A percentile compares a stretch with the other conserved stretches of the same genome.
phyloP scores from a whole-genome alignment of 2,113 vertebrate genomes.

The Mastomys coucha region DNA sequence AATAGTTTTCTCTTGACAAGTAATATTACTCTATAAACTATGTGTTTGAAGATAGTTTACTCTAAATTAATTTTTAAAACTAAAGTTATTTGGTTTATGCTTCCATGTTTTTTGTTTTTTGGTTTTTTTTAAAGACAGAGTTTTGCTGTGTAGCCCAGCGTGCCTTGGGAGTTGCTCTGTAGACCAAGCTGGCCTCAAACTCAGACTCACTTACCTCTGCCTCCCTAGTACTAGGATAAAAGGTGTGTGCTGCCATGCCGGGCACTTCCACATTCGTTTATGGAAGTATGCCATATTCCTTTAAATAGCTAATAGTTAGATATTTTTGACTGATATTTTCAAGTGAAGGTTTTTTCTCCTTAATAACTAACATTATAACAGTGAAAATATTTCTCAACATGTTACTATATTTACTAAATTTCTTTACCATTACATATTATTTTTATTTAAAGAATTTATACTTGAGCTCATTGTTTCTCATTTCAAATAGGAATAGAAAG shows the following conservation, averaged over 20 bases:
- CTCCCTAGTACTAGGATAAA: neutral
- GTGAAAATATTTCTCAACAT: conserved; percentile 50
- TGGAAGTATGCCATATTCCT: conserved; percentile 16
- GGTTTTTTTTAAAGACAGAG: neutral
- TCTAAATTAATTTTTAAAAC: conserved; percentile 53
- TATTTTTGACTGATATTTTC: conserved; percentile 49
- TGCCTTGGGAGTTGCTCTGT: neutral
- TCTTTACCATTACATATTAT: conserved; percentile 35
- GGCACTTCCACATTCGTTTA: neutral
- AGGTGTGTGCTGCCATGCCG: neutral
- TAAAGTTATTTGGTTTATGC: conserved; percentile 5
- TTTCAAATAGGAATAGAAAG: conserved; percentile 33
- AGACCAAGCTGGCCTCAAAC: too few relatives aligned
- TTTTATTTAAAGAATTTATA: conserved; percentile 52
- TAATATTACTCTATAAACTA: conserved; percentile 54
- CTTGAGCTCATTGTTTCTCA: conserved; percentile 35
- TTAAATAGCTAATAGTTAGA: conserved; percentile 42
- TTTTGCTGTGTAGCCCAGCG: neutral
- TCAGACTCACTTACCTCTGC: neutral
- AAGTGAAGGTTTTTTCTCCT: conserved; percentile 5
- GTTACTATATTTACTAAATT: conserved; percentile 37
- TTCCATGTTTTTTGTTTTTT: neutral
- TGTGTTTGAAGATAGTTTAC: conserved; percentile 49
- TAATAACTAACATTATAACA: conserved; percentile 31
- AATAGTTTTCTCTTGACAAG: conserved; percentile 39